Evolutionary conservation across 2,888 invertebrate genomes (phyloP).

Genomic region (Dorcus parallelipipedus): DNA sequence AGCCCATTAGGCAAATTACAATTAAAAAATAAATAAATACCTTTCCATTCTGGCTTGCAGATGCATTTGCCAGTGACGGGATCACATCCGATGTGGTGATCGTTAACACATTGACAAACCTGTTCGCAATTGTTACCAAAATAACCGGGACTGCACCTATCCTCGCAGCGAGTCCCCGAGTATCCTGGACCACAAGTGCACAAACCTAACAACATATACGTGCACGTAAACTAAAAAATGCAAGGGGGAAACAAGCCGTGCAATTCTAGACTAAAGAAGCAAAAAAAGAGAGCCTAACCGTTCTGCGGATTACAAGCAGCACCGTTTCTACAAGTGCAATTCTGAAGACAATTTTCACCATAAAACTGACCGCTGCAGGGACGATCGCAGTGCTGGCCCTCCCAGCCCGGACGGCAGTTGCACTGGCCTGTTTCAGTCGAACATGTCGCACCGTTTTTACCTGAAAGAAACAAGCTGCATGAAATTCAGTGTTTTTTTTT

Average conservation of each 20-base stretch:
- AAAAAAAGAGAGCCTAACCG: constrained; percentile 53
- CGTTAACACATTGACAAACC: constrained; percentile 70
- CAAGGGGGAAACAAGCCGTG: not conserved
- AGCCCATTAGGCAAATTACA: not conserved
- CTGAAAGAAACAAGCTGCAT: constrained; percentile 24
- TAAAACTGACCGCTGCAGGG: constrained; percentile 81
- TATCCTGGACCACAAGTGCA: constrained; percentile 86
- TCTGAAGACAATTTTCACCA: constrained; percentile 73
- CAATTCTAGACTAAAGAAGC: not conserved
- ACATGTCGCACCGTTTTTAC: constrained; percentile 72
- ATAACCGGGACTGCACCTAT: constrained; percentile 67
- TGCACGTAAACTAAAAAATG: not conserved
- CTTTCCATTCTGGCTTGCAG: constrained; percentile 78
- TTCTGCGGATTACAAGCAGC: constrained; percentile 81
- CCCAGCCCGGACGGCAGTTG: constrained; percentile 74
- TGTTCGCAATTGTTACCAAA: constrained; percentile 80
- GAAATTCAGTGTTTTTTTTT: not conserved
- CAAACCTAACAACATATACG: constrained; percentile 51
- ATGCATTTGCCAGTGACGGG: constrained; percentile 80
- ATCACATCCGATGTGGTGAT: constrained; percentile 71
- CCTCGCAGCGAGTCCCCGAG: constrained; percentile 72
- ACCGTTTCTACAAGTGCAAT: constrained; percentile 75
- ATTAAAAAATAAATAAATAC: constrained; percentile 49
- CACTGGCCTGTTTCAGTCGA: constrained; percentile 79
- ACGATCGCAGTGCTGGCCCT: constrained; percentile 81